Conservation (phyloP, 2,888 invertebrate species). For the Axea sp. region DNA sequence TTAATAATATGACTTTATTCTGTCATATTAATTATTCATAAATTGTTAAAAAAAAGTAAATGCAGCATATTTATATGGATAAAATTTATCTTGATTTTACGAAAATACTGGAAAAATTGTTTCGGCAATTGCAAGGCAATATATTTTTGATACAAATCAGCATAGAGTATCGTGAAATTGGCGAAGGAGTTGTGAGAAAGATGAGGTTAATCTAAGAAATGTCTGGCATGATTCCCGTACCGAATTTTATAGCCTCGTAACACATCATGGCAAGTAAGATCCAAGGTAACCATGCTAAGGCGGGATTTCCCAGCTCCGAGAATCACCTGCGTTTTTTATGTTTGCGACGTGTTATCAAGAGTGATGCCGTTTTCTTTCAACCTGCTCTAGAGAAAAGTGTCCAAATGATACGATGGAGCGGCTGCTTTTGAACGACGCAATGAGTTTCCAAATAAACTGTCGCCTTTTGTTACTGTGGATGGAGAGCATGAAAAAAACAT, state of each 20-base stretch:
- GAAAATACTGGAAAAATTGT: conserved; percentile 5
- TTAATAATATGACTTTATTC: too few species aligned
- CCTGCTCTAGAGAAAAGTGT: conserved; percentile 20
- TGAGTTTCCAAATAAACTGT: conserved; percentile 48
- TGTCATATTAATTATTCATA: too few species aligned
- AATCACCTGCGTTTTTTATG: conserved; percentile 59
- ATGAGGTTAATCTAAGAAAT: conserved; percentile 73
- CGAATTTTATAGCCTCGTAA: conserved; percentile 75
- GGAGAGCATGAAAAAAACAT: conserved; percentile 7
- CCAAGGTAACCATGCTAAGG: conserved; percentile 49
- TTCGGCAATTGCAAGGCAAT: background rate
- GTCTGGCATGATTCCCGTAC: conserved; percentile 72
- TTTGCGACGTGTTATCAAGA: conserved; percentile 54
- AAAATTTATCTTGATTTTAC: background rate
- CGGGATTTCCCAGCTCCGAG: conserved; percentile 45
- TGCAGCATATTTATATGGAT: too few species aligned
- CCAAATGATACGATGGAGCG: conserved; percentile 42
- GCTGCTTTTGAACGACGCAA: conserved; percentile 40
- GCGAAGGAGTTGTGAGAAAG: conserved; percentile 40
- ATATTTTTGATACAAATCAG: conserved; percentile 32
- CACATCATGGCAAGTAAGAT: conserved; percentile 48
- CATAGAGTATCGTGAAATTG: conserved; percentile 26
- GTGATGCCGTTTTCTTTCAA: conserved; percentile 45
- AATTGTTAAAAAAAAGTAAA: too few species aligned
- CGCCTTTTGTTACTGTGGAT: conserved; percentile 7